Base-by-base conservation (phyloP, 2,113 vertebrate genomes). In the Poecilia latipinna region DNA sequence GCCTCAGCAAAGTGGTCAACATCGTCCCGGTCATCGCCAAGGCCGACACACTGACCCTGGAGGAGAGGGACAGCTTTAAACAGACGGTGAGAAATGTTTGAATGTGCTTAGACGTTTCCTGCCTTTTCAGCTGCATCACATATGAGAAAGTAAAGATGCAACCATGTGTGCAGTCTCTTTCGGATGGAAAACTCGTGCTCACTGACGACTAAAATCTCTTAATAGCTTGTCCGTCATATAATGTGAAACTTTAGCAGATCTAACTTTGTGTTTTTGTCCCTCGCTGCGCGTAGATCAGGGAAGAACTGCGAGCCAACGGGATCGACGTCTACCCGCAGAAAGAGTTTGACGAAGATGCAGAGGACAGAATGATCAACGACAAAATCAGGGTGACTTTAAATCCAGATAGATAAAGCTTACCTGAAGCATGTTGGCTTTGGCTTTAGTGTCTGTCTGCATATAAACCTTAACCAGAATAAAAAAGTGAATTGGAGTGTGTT, bases 1-100 rank as follows among this genome's bases (percentile, higher is more conserved):
- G 96, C 60, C 95, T 99, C 65, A 98, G 98, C 90, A 99, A 99
- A 88, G 97, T 99, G 89, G 98, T 99, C 76, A 99, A 98, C 94
- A 98, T 99, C 0, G 97, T 99, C 4, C 97, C 98, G 0, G 96
- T 98, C 93, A 99, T 99, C 0, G 96, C 97, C 70, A 98, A 98
- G 85, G 97, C 97, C 0, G 98, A 99, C 95, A 99, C 98, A 0
- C 91, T 99, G 79, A 99, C 98, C 39, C 95, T 99, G 92, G 98
- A 99, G 85, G 98, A 99, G 93, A 95, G 98, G 82, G 96, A 97
- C 83, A 93, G 92, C 93, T 99, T 99, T 89, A 99, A 98, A 78
- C 94, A 97, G 71, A 94, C 95, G 96, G 98, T 99, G 75, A 90
- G 94, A 69, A 62, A 32, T 57, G 44, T 61, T 61, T 57, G n/a